A percentile compares a stretch with the other conserved stretches of the same genome.
Evolutionary conservation across 2,113 vertebrate genomes (phyloP).

Genomic region (Melozone crissalis): DNA sequence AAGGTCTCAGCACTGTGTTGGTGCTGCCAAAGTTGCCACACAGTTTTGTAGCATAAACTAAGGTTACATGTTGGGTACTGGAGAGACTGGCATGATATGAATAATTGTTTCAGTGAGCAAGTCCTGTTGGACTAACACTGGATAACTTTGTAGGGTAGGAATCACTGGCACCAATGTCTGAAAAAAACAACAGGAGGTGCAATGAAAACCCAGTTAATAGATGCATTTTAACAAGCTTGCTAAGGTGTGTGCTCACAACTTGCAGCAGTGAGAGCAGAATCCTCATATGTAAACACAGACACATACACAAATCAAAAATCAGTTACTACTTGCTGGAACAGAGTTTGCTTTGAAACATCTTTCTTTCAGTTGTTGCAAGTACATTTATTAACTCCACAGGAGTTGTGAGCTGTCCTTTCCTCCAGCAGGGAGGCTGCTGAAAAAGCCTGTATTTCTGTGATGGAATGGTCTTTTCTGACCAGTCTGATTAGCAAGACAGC

Average conservation of each 20-base stretch:
- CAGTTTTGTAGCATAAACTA: neutral
- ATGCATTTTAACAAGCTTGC: neutral
- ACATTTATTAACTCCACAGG: neutral
- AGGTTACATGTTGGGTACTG: rapidly evolving
- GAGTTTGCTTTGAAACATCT: neutral
- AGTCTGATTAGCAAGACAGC: neutral
- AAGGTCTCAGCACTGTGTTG: neutral
- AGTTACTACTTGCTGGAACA: neutral
- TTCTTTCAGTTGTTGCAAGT: neutral
- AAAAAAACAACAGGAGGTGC: neutral
- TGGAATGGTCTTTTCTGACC: neutral
- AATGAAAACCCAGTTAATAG: neutral
- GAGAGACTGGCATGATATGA: neutral
- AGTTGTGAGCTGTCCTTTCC: neutral
- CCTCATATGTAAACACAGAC: neutral
- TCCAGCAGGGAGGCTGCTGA: neutral
- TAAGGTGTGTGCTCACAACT: neutral
- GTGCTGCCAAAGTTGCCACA: neutral
- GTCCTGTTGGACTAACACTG: neutral
- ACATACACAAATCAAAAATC: neutral
- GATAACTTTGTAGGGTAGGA: neutral
- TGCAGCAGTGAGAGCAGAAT: neutral
- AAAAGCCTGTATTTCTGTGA: neutral
- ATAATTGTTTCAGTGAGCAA: neutral
- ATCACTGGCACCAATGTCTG: neutral